A percentile compares a stretch with the other conserved stretches of the same genome.
Evolutionary conservation across 2,797 vertebrate genomes (phyloP).

Genomic region (Rhynchonycteris naso): DNA sequence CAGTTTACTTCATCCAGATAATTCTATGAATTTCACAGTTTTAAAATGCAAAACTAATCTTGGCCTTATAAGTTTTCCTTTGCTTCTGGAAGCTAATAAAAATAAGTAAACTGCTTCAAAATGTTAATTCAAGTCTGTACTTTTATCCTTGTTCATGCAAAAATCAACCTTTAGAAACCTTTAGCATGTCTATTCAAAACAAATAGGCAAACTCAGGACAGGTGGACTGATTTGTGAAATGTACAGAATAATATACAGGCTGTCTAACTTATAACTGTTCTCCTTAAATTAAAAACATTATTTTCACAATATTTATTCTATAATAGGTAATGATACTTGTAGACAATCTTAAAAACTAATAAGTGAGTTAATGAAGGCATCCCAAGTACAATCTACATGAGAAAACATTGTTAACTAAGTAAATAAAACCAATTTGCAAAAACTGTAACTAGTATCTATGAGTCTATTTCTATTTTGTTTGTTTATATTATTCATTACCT

Average conservation of each 20-base stretch:
- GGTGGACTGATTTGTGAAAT: slow-evolving; percentile 52
- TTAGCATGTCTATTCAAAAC: not conserved
- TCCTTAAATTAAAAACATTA: slow-evolving; percentile 21
- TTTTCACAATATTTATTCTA: slow-evolving; percentile 26
- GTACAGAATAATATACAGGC: not conserved
- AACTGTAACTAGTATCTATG: not conserved
- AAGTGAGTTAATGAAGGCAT: slow-evolving; percentile 56
- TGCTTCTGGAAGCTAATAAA: slow-evolving; percentile 57
- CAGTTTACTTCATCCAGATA: slow-evolving; percentile 17
- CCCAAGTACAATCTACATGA: slow-evolving; percentile 43
- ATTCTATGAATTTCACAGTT: not conserved
- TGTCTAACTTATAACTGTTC: slow-evolving; percentile 14
- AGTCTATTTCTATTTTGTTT: no score
- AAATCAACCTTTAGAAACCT: slow-evolving; percentile 23
- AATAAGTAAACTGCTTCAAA: slow-evolving; percentile 13
- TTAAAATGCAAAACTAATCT: slow-evolving; percentile 16
- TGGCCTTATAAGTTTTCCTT: slow-evolving; percentile 43
- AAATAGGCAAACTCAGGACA: not conserved
- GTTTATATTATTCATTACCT: no score
- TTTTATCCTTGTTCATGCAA: slow-evolving; percentile 30
- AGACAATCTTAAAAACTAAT: slow-evolving; percentile 46
- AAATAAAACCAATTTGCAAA: slow-evolving; percentile 28
- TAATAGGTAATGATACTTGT: slow-evolving; percentile 19
- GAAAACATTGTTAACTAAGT: slow-evolving; percentile 46
- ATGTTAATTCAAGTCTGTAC: not conserved